phyloP scores from a whole-genome alignment of 2,888 invertebrate species.

The Agonopterix alstromeriana region DNA sequence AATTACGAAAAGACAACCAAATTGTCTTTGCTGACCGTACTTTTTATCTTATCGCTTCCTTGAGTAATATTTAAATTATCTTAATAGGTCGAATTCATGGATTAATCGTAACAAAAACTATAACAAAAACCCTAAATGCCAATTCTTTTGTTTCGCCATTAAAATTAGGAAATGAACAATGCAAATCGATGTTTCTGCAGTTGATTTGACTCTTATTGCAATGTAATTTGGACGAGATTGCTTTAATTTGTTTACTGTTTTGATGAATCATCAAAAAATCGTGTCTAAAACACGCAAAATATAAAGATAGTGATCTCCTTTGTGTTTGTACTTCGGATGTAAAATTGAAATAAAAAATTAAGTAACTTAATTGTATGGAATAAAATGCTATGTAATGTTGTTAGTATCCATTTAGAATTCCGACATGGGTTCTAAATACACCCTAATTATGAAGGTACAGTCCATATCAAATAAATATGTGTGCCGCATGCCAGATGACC shows the following conservation, averaged over 20 bases:
- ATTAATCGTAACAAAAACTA: too few species aligned
- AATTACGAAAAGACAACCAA: too few species aligned
- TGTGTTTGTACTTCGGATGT: slow-evolving; percentile 1
- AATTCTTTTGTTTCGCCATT: slow-evolving; percentile 6
- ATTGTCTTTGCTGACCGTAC: too few species aligned
- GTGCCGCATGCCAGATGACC: too few species aligned
- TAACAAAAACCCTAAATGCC: slow-evolving; percentile 1
- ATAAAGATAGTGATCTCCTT: slow-evolving; percentile 8
- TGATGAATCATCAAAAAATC: slow-evolving; percentile 6
- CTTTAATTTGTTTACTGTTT: not conserved
- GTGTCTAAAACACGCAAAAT: slow-evolving; percentile 6
- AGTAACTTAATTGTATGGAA: slow-evolving; percentile 3
- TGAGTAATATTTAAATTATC: not conserved
- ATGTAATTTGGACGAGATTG: not conserved
- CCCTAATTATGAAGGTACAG: too few species aligned
- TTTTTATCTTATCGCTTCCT: too few species aligned
- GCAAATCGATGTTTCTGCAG: not conserved
- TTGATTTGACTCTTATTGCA: not conserved
- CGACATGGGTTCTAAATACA: too few species aligned
- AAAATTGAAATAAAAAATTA: not conserved
- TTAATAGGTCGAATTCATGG: too few species aligned
- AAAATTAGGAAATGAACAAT: slow-evolving; percentile 4
- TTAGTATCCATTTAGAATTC: not conserved
- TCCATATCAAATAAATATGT: too few species aligned
- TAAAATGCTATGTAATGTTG: not conserved